A percentile compares a stretch with the other conserved stretches of the same genome.
These are phyloP conservation scores for Noctua fimbriata DNA, from an alignment of 2,888 invertebrate species.

Conservation along the genomic window DNA sequence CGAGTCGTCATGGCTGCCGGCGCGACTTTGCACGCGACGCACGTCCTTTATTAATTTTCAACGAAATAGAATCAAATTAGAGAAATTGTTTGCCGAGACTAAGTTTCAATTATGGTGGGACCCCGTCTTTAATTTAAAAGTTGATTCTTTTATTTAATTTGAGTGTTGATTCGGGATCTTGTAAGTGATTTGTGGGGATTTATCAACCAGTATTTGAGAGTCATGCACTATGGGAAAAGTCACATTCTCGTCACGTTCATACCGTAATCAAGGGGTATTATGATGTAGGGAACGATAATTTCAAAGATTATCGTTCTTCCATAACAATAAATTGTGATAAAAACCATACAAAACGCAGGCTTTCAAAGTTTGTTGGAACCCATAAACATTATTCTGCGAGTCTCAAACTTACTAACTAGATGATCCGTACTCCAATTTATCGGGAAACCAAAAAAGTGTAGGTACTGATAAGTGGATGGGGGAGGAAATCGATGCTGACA, in stretches of 20 bases:
- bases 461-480: conserved; percentile 60
- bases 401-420: conserved; percentile 33
- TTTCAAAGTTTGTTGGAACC: conserved; percentile 11
- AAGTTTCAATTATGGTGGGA: conserved; percentile 65
- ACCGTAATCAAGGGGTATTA: neutral
- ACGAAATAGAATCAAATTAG: conserved; percentile 81
- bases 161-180: conserved; percentile 35
- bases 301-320: neutral
- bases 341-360: conserved; percentile 23
- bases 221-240: neutral
- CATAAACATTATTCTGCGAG: conserved; percentile 11
- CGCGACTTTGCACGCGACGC: conserved; percentile 69
- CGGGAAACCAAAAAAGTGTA: conserved; percentile 52
- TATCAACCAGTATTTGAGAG: neutral
- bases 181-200: conserved; percentile 8
- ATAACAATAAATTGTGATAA: neutral
- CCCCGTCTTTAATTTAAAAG: conserved; percentile 53
- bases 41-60: conserved; percentile 82
- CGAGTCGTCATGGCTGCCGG: conserved; percentile 72
- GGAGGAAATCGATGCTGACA: conserved; percentile 70
- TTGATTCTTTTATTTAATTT: conserved; percentile 56
- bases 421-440: conserved; percentile 43
- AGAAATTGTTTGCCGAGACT: conserved; percentile 73
- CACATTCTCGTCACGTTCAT: neutral
- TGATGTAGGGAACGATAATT: neutral